Evolutionary conservation across 2,113 vertebrate genomes (phyloP).

Genomic region (Heterotilapia buettikoferi): DNA sequence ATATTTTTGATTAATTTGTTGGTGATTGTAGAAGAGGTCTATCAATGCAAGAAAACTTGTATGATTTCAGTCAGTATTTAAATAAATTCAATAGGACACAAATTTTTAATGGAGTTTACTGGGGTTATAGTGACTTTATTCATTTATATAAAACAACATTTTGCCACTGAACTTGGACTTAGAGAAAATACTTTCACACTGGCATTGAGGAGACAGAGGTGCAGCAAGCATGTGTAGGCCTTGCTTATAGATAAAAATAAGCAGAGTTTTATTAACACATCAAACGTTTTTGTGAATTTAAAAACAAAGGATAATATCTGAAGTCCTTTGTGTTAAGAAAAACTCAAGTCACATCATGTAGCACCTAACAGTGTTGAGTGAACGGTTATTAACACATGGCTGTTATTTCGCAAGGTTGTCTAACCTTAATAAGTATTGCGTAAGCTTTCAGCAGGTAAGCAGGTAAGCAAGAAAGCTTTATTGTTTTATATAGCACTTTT

Average conservation of each 20-base stretch:
- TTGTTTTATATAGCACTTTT: neutral
- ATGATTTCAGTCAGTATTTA: neutral
- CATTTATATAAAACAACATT: neutral
- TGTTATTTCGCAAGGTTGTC: neutral
- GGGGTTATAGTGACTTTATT: neutral
- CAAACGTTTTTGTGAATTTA: neutral
- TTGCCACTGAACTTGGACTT: neutral
- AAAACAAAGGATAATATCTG: neutral
- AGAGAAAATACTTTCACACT: neutral
- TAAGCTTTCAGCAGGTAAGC: neutral
- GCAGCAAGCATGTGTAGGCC: neutral
- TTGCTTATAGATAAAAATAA: neutral
- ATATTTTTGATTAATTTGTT: neutral
- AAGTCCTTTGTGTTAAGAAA: neutral
- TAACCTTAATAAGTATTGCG: neutral
- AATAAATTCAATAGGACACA: neutral
- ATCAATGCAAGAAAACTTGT: neutral
- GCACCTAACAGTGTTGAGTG: neutral
- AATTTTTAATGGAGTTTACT: accelerated
- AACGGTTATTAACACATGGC: neutral
- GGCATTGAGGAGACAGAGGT: neutral
- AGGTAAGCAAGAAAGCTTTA: neutral
- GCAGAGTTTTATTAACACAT: neutral
- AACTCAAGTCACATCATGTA: neutral
- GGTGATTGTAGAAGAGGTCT: neutral